Conservation (phyloP, 1,140 invertebrate species). For the Uloborus diversus region DNA sequence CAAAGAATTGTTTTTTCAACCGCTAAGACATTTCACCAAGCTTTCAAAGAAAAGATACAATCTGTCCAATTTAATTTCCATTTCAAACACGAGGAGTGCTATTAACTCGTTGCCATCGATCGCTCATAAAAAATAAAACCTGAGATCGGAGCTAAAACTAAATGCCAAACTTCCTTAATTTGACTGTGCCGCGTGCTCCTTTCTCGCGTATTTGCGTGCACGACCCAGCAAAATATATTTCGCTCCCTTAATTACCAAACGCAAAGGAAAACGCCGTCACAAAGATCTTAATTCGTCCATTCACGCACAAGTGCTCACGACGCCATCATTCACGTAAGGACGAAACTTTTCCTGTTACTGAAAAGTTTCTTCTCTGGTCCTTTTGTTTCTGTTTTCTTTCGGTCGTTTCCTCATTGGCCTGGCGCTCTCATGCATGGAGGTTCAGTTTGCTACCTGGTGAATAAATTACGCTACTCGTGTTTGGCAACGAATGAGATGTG, state of each 20-base stretch:
- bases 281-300: constrained; percentile 47
- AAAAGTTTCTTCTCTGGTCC: neutral
- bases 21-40: too few species aligned
- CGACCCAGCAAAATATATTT: constrained; percentile 12
- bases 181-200: neutral
- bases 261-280: constrained; percentile 12
- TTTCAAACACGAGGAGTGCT: too few species aligned
- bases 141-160: too few species aligned
- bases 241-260: constrained; percentile 31
- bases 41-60: too few species aligned
- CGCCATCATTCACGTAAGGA: constrained; percentile 32
- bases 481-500: constrained; percentile 53
- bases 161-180: too few species aligned
- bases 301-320: constrained; percentile 23
- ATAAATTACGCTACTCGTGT: constrained; percentile 53
- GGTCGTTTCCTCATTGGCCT: constrained; percentile 16
- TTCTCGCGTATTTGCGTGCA: constrained; percentile 21
- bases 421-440: constrained; percentile 27
- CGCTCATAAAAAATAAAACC: neutral
- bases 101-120: too few species aligned
- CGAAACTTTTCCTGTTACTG: constrained; percentile 10
- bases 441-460: constrained; percentile 37
- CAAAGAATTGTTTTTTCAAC: too few species aligned
- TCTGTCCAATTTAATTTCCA: too few species aligned
- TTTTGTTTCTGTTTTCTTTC: constrained; percentile 17